Base-by-base conservation (phyloP, 35 echinoderm and acorn worm genomes). In the Diadema setosum region DNA sequence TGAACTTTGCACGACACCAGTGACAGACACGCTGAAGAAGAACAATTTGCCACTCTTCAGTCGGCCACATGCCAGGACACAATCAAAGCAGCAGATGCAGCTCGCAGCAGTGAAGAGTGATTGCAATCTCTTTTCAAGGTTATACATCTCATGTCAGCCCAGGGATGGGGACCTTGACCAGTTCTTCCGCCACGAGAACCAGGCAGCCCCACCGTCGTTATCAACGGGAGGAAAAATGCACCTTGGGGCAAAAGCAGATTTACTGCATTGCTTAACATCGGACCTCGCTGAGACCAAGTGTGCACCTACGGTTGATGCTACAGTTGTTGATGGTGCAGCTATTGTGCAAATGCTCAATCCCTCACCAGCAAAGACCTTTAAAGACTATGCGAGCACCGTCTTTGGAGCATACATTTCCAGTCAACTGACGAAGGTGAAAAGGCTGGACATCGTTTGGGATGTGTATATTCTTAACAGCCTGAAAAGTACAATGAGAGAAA, bases 151-250 rank as follows among this genome's bases (percentile, higher is more conserved):
- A 1, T 37, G 39, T n/a, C 85, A 94, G 42, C 30, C 26, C 2
- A 8, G 91, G 17, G 81, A 89, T 39, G 78, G 91, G 44, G 80
- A 89, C 26, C 21, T 50, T 0, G 63, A 25, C 46, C 8, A n/a
- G 7, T 94, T 89, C 48, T 94, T 94, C 65, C 23, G 24, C 25
- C 91, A 89, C 21, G 86, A 89, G 27, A 78, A 70, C 21, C 91
- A 94, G 42, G 15, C 81, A 45, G 70, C 11, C 27, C 86, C 86
- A 25, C 92, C 92, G 11, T 52, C 92, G 0, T 20, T 94, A 1
- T 89, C 92, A 21, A 27, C 88, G 2, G n/a, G 1, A 7, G 75
- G 21, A 70, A 70, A 56, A 17, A 35, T 91, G 36, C 34, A 65
- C 21, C 17, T 34, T 37, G 83, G 73, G 2, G 81, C 83, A 80